phyloP scores from a whole-genome alignment of 2,888 invertebrate species.

The Andrena minutula region DNA sequence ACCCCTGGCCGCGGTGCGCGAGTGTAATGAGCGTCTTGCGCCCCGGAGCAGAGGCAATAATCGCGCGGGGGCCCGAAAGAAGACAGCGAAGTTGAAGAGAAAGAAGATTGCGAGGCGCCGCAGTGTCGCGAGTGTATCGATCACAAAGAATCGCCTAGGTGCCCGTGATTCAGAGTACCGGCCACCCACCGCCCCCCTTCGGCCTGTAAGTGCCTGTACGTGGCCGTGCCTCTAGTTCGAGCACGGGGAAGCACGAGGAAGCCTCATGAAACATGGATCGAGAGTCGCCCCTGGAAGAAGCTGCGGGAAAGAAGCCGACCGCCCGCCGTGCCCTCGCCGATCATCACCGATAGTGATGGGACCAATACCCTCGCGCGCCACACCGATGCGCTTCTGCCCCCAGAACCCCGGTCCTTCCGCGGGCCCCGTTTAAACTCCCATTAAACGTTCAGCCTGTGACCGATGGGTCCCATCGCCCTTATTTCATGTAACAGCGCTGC shows the following conservation, averaged over 20 bases:
- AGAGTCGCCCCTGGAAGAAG: slow-evolving; percentile 69
- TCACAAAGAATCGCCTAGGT: slow-evolving; percentile 69
- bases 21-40: neutral
- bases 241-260: slow-evolving; percentile 52
- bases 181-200: slow-evolving; percentile 28
- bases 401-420: neutral
- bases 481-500: too few species aligned
- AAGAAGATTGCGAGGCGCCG: slow-evolving; percentile 55
- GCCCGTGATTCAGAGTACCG: slow-evolving; percentile 65
- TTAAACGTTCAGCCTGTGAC: neutral
- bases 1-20: too few species aligned
- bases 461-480: neutral
- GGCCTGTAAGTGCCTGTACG: slow-evolving; percentile 59
- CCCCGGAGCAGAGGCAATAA: slow-evolving; percentile 23
- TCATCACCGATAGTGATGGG: slow-evolving; percentile 63
- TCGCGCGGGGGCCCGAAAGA: neutral
- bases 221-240: slow-evolving; percentile 61
- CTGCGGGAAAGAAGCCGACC: slow-evolving; percentile 69
- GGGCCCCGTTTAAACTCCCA: neutral
- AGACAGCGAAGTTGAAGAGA: slow-evolving; percentile 2
- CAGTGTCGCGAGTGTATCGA: slow-evolving; percentile 67
- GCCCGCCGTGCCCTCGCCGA: slow-evolving; percentile 63
- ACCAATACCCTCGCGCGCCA: slow-evolving; percentile 51
- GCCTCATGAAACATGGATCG: slow-evolving; percentile 80
- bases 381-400: slow-evolving; percentile 2